Conservation (phyloP, 2,113 vertebrate genomes). For the Mus spicilegus region DNA sequence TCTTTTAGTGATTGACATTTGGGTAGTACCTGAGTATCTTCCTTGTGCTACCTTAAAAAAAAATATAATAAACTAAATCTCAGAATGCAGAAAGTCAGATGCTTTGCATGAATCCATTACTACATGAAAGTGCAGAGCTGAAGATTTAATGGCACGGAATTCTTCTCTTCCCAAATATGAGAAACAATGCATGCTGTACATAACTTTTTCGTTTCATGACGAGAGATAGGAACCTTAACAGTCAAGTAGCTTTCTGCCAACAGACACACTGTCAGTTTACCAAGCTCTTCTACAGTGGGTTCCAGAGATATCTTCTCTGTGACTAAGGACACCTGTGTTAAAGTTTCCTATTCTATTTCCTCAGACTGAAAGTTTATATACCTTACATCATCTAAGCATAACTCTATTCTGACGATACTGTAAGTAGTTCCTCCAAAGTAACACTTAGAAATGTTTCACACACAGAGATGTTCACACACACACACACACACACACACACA, state of each 20-base stretch:
- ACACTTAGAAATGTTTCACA: neutral
- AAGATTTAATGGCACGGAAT: neutral
- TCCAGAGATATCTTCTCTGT: neutral
- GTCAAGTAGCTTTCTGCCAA: neutral
- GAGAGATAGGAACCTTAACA: neutral
- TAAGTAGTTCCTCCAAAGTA: slow-evolving; percentile 1
- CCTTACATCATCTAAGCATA: neutral
- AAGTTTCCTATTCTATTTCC: slow-evolving; percentile 6
- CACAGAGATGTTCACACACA: neutral
- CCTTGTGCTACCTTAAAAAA: neutral
- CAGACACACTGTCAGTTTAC: neutral
- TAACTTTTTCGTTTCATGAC: neutral
- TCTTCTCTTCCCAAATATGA: neutral
- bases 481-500: neutral
- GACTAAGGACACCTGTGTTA: neutral
- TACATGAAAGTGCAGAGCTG: neutral
- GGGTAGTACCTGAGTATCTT: neutral
- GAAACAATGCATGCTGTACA: neutral
- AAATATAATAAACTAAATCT: too few relatives aligned
- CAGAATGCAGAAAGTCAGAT: neutral
- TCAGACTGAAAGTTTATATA: neutral
- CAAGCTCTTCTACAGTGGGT: neutral
- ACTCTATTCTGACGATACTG: neutral
- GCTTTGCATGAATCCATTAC: neutral
- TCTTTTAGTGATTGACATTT: neutral